Evolutionary conservation across 1,140 invertebrate genomes (phyloP), one percentile per base, ranked within the genome.

Genomic region (Agrilus planipennis): DNA sequence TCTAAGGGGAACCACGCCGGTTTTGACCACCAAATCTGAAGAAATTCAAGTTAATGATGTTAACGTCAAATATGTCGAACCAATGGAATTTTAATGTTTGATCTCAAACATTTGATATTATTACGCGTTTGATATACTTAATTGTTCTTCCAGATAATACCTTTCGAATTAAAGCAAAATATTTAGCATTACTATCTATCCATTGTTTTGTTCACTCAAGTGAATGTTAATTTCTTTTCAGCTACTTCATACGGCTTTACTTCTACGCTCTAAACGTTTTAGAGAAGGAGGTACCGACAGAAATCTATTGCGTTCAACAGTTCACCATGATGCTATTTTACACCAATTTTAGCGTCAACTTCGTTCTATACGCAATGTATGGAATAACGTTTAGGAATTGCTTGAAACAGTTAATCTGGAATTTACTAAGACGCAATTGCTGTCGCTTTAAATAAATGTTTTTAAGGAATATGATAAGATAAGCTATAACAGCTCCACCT

Each of bases 291-390:
- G 34, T 54, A 39, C 23, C 57, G 30, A 27, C 45, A 25, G 41
- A 39, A 11, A 19, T 59, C 10, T 72, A 52, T 60, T 57, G 67
- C 18, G 59, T 70, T 0, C 56, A 73, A 17, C 78, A 81, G 47
- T 70, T 76, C 61, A 59, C 43, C 18, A 55, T 55, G 53, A 36
- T 58, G 11, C 62, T 84, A n/a, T 89, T 83, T 60, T 73, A 85
- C 50, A 79, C 79, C 6, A 88, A 89, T 61, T 89, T 87, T 53
- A 81, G 80, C 32, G 81, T 89, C 32, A 89, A 89, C 67, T 88
- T 90, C 60, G 67, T 83, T n/a, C 66, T 90, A 12, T 89, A 89
- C 62, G 86, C 84, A 53, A 69, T 83, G 39, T 79, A 73, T 46
- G 85, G 85, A 3, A 76, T 83, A 54, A 85, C 85, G 63, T 90